A percentile compares a stretch with the other conserved stretches of the same genome.
These are phyloP conservation scores for Stigmatopora argus DNA, from an alignment of 2,113 vertebrate genomes.

Conservation along the genomic window DNA sequence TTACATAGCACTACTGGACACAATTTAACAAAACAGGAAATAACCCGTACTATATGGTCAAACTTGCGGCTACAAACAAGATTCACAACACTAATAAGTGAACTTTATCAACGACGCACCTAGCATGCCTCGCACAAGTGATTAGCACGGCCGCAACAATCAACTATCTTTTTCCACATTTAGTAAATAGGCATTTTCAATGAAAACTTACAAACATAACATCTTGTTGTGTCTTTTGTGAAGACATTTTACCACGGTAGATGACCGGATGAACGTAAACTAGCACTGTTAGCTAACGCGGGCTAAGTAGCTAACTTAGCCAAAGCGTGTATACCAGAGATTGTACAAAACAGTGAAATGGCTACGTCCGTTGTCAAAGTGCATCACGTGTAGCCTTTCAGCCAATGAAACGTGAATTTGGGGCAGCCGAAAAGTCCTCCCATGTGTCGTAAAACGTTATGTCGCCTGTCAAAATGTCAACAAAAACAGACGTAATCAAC, in stretches of 20 bases:
- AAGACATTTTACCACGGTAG: conserved; percentile 43
- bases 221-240: conserved; percentile 53
- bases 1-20: not conserved
- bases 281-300: conserved; percentile 20
- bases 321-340: conserved; percentile 31
- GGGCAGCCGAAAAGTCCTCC: not conserved
- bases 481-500: not conserved
- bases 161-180: not conserved
- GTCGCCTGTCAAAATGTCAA: not conserved
- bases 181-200: not conserved
- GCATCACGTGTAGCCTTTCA: not conserved
- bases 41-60: not conserved
- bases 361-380: not conserved
- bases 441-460: not conserved
- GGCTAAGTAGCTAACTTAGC: conserved; percentile 3
- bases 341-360: not conserved
- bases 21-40: not conserved
- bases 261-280: not conserved
- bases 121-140: conserved; percentile 5
- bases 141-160: not conserved
- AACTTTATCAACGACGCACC: not conserved
- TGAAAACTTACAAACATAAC: conserved; percentile 69
- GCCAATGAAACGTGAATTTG: not conserved
- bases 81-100: not conserved
- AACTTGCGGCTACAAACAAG: not conserved